Conservation (phyloP, 2,888 invertebrate genomes). For the Agriotes lineatus region DNA sequence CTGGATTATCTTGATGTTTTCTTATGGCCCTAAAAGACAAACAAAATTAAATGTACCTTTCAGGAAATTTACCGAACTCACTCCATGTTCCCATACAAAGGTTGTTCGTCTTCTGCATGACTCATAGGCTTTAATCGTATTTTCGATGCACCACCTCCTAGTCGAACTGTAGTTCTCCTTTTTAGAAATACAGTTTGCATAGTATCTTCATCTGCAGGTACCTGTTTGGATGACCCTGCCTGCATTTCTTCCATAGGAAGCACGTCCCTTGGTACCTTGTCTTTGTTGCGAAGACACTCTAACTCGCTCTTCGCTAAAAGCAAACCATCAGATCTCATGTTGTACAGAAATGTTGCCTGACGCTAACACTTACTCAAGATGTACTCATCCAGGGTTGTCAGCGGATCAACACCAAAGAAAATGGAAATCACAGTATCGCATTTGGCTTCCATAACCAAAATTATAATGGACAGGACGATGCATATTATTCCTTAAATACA, state of each 20-base stretch:
- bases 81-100: slow-evolving; percentile 42
- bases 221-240: slow-evolving; percentile 6
- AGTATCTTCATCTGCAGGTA: not conserved
- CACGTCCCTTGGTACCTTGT: slow-evolving; percentile 8
- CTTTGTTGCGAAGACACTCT: slow-evolving; percentile 31
- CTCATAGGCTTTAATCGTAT: not conserved
- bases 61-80: slow-evolving; percentile 16
- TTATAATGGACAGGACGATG: slow-evolving; percentile 62
- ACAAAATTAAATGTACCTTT: not conserved
- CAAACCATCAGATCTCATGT: too few species aligned
- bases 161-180: slow-evolving; percentile 16
- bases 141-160: slow-evolving; percentile 1
- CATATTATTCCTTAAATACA: slow-evolving; percentile 66
- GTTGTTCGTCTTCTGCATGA: slow-evolving; percentile 30
- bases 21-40: slow-evolving; percentile 23
- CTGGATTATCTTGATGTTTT: slow-evolving; percentile 4
- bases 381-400: slow-evolving; percentile 67
- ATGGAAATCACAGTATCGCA: slow-evolving; percentile 65
- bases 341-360: not conserved
- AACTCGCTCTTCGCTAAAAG: slow-evolving; percentile 31
- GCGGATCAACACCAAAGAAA: slow-evolving; percentile 69
- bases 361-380: slow-evolving; percentile 63
- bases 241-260: slow-evolving; percentile 18
- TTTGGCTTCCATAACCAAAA: slow-evolving; percentile 65
- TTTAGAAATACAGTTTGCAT: slow-evolving; percentile 37